Base-by-base conservation (phyloP, 2,888 invertebrate genomes). In the Chelonus formosanus region DNA sequence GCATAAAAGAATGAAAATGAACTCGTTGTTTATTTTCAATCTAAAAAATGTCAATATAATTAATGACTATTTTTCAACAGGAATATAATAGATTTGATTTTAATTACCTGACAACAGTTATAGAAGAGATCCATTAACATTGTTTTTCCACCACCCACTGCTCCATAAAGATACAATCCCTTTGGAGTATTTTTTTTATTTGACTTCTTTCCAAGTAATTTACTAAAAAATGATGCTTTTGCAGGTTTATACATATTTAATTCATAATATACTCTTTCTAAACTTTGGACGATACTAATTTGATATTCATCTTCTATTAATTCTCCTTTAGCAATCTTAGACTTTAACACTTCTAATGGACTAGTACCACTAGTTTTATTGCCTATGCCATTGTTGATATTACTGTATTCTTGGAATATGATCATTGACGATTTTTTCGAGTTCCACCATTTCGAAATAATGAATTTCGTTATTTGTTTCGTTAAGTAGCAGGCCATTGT, bases 71-170 rank as follows among this genome's bases (percentile, higher is more conserved):
- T 47, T 47, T 34, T 35, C 1, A 20, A 20, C 20, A 20, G 20
- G 20, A 20, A 20, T 20, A 20, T 20, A 20, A 20, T 20, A 20
- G 1, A 20, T 20, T 20, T 20, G 2, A 20, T 20, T 20, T 20
- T 40, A 34, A 36, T 63, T 80, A 89, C 88, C 75, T 87, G 84
- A 81, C 91, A 90, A 79, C 90, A 90, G 75, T 95, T 90, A 86
- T 92, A 96, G 86, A 99, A 98, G 77, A 99, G 86, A 86, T 99
- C 98, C 99, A 99, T 99, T 66, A 99, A 86, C 92, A 98, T 98
- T 4, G 99, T 99, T 88, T 99, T 99, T 53, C 99, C 99, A 75
- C 96, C 95, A 54, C 96, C 95, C 70, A 96, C 95, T 79, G 95
- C 92, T 64, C 97, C 97, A 85, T 92, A 90, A 67, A 97, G 90